Conservation (phyloP, 2,797 vertebrate genomes). For the Sebastes iracundus region DNA sequence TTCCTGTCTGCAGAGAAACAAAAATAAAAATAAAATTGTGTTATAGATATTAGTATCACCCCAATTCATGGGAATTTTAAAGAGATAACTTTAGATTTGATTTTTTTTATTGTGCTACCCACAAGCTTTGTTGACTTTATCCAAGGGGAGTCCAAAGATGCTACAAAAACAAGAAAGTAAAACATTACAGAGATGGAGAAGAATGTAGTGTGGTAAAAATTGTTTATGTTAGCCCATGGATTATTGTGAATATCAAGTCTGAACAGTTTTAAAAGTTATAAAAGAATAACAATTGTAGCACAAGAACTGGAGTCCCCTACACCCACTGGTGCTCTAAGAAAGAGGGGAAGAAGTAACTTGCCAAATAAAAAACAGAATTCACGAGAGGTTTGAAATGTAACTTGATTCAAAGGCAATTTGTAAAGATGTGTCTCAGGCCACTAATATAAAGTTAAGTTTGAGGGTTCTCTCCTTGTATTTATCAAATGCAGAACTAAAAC, state of each 20-base stretch:
- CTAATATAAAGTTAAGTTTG: background rate
- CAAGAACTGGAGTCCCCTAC: background rate
- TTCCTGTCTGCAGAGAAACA: background rate
- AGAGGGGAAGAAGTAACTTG: background rate
- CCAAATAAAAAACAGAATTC: background rate
- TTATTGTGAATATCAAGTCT: background rate
- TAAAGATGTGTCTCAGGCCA: background rate
- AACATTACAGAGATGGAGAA: background rate
- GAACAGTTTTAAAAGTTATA: background rate
- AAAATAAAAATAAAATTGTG: rapidly evolving
- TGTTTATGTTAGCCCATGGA: background rate
- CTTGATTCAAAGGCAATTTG: background rate
- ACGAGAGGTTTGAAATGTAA: background rate
- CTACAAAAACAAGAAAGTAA: background rate
- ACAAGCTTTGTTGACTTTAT: no score
- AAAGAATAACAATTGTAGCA: background rate
- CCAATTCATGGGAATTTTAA: background rate
- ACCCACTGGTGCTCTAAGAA: background rate
- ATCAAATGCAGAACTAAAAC: background rate
- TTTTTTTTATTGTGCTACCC: background rate
- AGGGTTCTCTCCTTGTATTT: background rate
- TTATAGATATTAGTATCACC: background rate
- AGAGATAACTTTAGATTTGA: background rate
- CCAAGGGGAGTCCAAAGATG: background rate
- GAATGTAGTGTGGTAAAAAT: background rate